These are phyloP conservation scores for Chaitophorus viminalis DNA, from an alignment of 2,888 invertebrate genomes.

Conservation along the genomic window DNA sequence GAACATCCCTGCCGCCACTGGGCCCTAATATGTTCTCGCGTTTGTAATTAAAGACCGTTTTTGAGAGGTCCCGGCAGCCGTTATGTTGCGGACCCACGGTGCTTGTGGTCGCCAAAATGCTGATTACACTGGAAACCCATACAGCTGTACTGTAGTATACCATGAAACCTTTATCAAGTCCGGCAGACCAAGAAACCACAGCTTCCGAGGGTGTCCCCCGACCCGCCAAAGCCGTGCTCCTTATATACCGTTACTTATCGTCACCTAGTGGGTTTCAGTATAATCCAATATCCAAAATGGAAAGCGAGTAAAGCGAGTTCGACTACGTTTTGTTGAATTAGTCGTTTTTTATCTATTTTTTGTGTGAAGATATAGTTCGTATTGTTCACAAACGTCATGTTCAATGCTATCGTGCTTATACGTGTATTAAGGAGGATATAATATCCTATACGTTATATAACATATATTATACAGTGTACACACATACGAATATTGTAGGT, in stretches of 20 bases:
- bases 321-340: background rate
- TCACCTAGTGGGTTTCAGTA: slow-evolving; percentile 43
- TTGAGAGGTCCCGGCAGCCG: slow-evolving; percentile 47
- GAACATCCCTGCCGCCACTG: background rate
- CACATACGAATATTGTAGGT: background rate
- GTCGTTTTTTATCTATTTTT: background rate
- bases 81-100: slow-evolving; percentile 40
- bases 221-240: slow-evolving; percentile 15
- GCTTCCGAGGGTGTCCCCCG: slow-evolving; percentile 49
- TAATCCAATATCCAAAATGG: slow-evolving; percentile 37
- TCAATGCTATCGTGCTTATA: background rate
- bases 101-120: slow-evolving; percentile 59
- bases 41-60: slow-evolving; percentile 62
- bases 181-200: slow-evolving; percentile 59
- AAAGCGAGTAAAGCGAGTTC: background rate
- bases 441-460: background rate
- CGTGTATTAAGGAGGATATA: too few species aligned
- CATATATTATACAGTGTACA: background rate
- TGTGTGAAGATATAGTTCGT: background rate
- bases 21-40: slow-evolving; percentile 55
- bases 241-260: slow-evolving; percentile 56
- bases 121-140: slow-evolving; percentile 62
- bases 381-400: background rate
- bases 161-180: slow-evolving; percentile 57
- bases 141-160: slow-evolving; percentile 42